Conservation (phyloP, 2,888 invertebrate genomes). For the Clostera curtula region DNA sequence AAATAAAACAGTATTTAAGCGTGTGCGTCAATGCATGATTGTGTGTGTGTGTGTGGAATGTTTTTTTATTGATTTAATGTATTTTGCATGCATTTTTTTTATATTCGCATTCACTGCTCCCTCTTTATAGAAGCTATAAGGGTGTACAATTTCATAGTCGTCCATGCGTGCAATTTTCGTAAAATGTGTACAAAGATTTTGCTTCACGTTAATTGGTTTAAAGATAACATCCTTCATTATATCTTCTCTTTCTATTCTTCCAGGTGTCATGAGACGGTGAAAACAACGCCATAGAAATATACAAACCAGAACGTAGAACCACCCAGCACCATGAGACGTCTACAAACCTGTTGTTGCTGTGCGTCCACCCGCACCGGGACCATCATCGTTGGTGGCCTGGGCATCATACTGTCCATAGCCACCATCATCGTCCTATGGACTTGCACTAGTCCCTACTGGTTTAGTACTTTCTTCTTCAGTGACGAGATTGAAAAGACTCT, state of each 20-base stretch:
- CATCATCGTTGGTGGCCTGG: conserved; percentile 80
- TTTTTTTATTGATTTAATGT: no score
- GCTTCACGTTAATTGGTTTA: conserved; percentile 4
- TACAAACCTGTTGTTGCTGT: conserved; percentile 82
- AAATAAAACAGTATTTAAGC: no score
- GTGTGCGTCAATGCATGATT: no score
- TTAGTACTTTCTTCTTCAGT: conserved; percentile 86
- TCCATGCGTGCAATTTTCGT: no score
- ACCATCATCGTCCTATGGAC: conserved; percentile 81
- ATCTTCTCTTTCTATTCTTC: conserved; percentile 15
- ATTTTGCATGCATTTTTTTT: no score
- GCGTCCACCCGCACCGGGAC: conserved; percentile 83
- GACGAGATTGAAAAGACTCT: conserved; percentile 68
- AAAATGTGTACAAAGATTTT: no score
- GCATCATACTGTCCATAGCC: conserved; percentile 82
- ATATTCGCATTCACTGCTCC: no score
- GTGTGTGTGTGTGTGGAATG: no score
- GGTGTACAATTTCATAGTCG: no score
- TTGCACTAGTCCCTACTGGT: conserved; percentile 76
- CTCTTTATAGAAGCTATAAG: no score
- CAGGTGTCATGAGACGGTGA: conserved; percentile 39
- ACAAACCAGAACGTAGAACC: conserved; percentile 4
- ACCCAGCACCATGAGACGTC: conserved; percentile 53
- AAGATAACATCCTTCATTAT: conserved; percentile 5
- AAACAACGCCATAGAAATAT: conserved; percentile 4